These are phyloP conservation scores for Dysmachus trigonus DNA, from an alignment of 2,888 invertebrate genomes.

Conservation along the genomic window DNA sequence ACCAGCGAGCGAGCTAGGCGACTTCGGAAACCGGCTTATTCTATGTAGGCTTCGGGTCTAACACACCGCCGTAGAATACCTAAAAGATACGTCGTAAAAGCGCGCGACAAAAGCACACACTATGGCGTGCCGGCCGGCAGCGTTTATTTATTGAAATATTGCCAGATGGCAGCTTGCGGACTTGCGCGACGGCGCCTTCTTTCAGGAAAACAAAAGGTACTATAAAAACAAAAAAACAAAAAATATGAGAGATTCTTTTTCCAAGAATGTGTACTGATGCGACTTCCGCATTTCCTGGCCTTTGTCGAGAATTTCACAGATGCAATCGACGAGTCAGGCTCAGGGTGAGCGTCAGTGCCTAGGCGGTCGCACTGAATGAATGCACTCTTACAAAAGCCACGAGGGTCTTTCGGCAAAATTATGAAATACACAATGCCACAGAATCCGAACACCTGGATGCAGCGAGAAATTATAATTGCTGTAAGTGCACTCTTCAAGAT, in stretches of 20 bases:
- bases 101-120: neutral
- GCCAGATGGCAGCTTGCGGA: neutral
- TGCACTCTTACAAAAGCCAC: neutral
- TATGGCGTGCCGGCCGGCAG: neutral
- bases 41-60: neutral
- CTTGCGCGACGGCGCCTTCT: neutral
- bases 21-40: neutral
- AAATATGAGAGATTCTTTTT: neutral
- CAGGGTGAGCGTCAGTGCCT: neutral
- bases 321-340: neutral
- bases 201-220: neutral
- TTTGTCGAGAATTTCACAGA: neutral
- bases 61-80: neutral
- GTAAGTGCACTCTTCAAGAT: neutral
- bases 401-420: neutral
- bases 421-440: neutral
- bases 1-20: neutral
- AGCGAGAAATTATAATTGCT: neutral
- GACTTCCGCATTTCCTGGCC: neutral
- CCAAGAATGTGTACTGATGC: neutral
- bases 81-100: neutral
- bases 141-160: neutral
- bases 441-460: neutral
- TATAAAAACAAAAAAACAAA: no score
- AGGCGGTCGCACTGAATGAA: neutral